A percentile compares a stretch with the other conserved stretches of the same genome.
phyloP scores from a whole-genome alignment of 2,888 invertebrate genomes.

The Anticlea derivata region DNA sequence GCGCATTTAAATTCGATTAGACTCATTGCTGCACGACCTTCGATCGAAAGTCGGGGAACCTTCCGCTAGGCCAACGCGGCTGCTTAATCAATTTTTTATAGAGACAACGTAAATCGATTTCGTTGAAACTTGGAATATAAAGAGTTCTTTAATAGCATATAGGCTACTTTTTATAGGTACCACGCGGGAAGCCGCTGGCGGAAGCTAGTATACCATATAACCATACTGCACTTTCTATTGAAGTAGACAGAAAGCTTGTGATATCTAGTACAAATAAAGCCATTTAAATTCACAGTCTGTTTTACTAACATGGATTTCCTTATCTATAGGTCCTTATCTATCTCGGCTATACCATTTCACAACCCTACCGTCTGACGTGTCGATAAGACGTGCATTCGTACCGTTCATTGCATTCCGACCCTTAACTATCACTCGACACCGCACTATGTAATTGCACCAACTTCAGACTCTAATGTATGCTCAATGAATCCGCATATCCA shows the following conservation, averaged over 20 bases:
- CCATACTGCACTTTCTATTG: not conserved
- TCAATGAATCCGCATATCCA: constrained; percentile 44
- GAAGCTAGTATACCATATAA: too few relatives aligned
- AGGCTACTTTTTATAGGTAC: too few relatives aligned
- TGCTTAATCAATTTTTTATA: too few relatives aligned
- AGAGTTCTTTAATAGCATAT: too few relatives aligned
- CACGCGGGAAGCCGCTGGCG: too few relatives aligned
- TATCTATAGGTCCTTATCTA: too few relatives aligned
- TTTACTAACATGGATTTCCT: not conserved
- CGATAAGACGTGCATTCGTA: constrained; percentile 34
- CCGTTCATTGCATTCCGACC: constrained; percentile 38
- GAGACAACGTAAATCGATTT: too few relatives aligned
- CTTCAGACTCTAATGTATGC: constrained; percentile 40
- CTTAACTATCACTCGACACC: constrained; percentile 28
- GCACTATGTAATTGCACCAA: constrained; percentile 33
- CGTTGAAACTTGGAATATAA: too few relatives aligned
- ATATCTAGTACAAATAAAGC: not conserved
- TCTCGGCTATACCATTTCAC: not conserved
- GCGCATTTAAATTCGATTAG: too few relatives aligned
- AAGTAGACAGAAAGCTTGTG: not conserved
- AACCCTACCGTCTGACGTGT: constrained; percentile 21
- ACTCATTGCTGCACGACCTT: too few relatives aligned
- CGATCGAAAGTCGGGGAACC: too few relatives aligned
- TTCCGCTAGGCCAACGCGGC: too few relatives aligned
- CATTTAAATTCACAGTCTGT: not conserved